phyloP scores from a whole-genome alignment of 2,888 invertebrate species.

The Drosophila robusta region DNA sequence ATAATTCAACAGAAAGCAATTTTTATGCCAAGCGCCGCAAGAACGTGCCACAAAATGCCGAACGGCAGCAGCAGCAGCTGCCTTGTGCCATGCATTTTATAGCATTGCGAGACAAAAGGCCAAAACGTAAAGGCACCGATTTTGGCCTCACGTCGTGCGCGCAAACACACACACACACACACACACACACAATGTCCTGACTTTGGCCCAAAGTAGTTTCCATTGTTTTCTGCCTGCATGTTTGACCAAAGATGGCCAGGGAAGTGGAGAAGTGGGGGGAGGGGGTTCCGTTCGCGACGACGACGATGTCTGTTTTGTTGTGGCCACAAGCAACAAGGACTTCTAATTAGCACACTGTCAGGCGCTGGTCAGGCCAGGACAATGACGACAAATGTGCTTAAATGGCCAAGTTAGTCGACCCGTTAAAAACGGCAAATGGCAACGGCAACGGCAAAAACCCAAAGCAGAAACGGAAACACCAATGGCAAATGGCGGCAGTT shows the following conservation, averaged over 20 bases:
- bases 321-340: constrained; percentile 81
- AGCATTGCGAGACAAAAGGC: constrained; percentile 44
- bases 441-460: constrained; percentile 43
- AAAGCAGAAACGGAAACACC: constrained; percentile 58
- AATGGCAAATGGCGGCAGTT: constrained; percentile 55
- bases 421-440: constrained; percentile 70
- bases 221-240: constrained; percentile 69
- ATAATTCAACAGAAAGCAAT: constrained; percentile 41
- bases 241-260: constrained; percentile 17
- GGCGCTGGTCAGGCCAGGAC: constrained; percentile 56
- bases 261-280: too few species aligned
- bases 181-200: constrained; percentile 53
- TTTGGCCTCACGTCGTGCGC: constrained; percentile 24
- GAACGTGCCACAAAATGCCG: constrained; percentile 21
- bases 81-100: constrained; percentile 67
- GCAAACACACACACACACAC: not conserved
- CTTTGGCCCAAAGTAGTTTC: constrained; percentile 77
- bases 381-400: constrained; percentile 79
- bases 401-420: constrained; percentile 77
- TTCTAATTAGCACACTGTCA: constrained; percentile 82
- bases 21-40: constrained; percentile 11
- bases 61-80: constrained; percentile 32
- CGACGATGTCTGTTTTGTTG: constrained; percentile 72
- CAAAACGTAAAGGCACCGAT: constrained; percentile 17
- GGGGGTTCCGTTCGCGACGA: constrained; percentile 6